Base-by-base conservation (phyloP, 2,797 vertebrate genomes). In the Sebastes vulpes region DNA sequence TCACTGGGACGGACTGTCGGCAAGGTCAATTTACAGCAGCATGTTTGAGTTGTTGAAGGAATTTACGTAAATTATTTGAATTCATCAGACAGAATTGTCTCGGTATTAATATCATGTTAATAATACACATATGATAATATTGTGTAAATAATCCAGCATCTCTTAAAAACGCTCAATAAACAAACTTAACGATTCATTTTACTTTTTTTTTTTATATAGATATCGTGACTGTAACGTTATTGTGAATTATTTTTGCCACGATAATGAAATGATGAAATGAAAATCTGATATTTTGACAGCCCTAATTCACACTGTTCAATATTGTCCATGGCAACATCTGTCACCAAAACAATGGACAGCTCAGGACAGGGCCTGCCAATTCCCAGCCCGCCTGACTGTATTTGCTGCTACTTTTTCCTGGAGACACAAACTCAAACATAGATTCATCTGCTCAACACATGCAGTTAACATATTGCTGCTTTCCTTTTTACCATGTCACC, bases 401-500 rank as follows among this genome's bases (percentile, higher is more conserved):
- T 86, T 69, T 86, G 79, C 78, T 83, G 79, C 81, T 81, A 76
- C 86, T 91, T 85, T 88, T 89, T 92, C 89, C 84, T 84, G 75
- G 78, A 90, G 58, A 83, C 72, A 79, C 63, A 74, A 72, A 79
- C 68, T 88, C 66, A 87, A 89, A 89, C 89, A 83, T 46, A 3
- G 9, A 72, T 82, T 90, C 91, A 94, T 93, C 89, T 94, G 93
- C 79, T 90, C 38, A 74, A 88, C 95, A 95, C 83, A 91, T 94
- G 92, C 89, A 85, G 71, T 61, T 66, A 46, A 89, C 86, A 89
- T 83, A 61, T 59, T 16, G 9, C 54, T 77, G 63, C 75, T 86
- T 89, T 88, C 71, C 72, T 82, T 73, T 83, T 70, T 20, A 72
- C 42, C 32, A 56, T 73, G 65, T 81, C 42, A 69, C 20, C 59